phyloP scores from a whole-genome alignment of 2,888 invertebrate genomes.

The Laothoe populi region DNA sequence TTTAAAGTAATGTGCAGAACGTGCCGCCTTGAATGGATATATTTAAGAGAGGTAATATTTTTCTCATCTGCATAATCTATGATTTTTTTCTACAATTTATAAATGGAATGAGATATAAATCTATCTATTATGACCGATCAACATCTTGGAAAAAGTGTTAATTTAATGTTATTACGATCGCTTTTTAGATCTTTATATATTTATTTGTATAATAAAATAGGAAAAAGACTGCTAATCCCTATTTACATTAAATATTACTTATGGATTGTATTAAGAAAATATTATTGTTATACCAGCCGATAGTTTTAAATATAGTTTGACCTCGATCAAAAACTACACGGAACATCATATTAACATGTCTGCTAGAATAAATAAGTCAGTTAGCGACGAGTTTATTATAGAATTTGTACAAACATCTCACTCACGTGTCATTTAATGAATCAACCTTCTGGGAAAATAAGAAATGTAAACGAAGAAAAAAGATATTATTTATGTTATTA shows the following conservation, averaged over 20 bases:
- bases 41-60: too few relatives aligned
- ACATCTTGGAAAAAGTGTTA: too few relatives aligned
- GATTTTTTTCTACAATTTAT: too few relatives aligned
- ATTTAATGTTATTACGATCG: too few relatives aligned
- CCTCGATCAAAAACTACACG: constrained; percentile 8
- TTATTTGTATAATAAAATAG: too few relatives aligned
- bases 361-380: constrained; percentile 6
- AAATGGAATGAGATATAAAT: too few relatives aligned
- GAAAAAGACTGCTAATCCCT: too few relatives aligned
- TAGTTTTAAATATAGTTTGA: not conserved
- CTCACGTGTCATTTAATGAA: constrained; percentile 12
- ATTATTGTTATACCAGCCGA: constrained; percentile 1
- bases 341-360: not conserved
- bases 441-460: not conserved
- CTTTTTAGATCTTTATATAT: too few relatives aligned
- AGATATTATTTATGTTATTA: not conserved
- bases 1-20: not conserved
- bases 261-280: not conserved
- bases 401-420: constrained; percentile 4
- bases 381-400: constrained; percentile 8
- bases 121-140: too few relatives aligned
- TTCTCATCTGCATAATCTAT: too few relatives aligned
- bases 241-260: not conserved
- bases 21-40: not conserved
- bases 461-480: not conserved